Conservation (phyloP, 2,113 vertebrate genomes). For the Lepus europaeus region DNA sequence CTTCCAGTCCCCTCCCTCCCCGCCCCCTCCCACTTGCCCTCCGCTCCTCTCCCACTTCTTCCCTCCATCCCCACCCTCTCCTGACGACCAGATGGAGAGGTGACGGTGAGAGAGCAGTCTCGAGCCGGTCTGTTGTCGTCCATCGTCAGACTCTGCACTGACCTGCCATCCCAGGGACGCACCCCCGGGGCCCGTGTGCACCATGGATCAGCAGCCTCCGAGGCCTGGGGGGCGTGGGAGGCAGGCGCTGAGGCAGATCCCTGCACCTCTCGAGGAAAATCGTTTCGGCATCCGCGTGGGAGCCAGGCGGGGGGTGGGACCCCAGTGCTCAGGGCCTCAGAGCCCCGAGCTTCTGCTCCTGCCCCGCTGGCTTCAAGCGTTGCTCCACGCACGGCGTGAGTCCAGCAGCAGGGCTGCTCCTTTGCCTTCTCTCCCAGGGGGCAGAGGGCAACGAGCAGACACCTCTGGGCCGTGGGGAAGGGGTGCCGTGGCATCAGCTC, state of each 20-base stretch:
- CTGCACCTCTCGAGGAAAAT: not conserved
- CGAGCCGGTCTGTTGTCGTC: fast-evolving
- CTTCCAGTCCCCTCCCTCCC: fast-evolving
- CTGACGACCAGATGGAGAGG: not conserved
- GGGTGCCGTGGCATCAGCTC: fast-evolving
- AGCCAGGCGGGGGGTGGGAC: fast-evolving
- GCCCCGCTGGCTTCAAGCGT: fast-evolving
- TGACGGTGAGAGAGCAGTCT: fast-evolving
- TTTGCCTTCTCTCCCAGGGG: not conserved
- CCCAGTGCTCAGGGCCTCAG: not conserved
- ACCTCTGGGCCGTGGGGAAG: not conserved
- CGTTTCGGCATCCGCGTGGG: fast-evolving
- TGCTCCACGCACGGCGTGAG: fast-evolving
- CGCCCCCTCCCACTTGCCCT: not conserved
- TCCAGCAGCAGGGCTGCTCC: not conserved
- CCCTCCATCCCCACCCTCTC: not conserved
- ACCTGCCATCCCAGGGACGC: not conserved
- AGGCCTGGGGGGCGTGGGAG: not conserved
- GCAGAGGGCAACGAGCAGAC: not conserved
- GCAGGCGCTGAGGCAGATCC: not conserved
- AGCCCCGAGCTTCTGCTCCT: fast-evolving
- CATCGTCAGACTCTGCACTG: not conserved
- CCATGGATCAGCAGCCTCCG: not conserved
- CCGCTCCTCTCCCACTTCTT: too few species aligned
- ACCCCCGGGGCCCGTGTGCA: fast-evolving